A percentile compares a stretch with the other conserved stretches of the same genome.
phyloP scores from a whole-genome alignment of 2,113 vertebrate genomes.

The Dasyprocta punctata region DNA sequence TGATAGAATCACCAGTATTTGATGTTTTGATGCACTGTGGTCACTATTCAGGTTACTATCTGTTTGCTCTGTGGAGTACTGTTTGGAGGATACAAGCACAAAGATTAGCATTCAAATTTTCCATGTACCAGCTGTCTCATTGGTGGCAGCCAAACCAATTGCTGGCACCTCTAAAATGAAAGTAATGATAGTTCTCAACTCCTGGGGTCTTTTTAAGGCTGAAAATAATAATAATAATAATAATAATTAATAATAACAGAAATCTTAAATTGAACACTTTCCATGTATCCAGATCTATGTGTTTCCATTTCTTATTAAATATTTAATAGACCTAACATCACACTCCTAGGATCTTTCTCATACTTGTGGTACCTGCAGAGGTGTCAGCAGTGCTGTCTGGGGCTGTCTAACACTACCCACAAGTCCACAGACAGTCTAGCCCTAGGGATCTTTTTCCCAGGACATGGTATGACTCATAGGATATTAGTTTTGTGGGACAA shows the following conservation, averaged over 20 bases:
- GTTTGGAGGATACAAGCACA: background rate
- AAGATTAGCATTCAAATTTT: background rate
- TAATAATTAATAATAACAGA: background rate
- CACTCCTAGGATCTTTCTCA: background rate
- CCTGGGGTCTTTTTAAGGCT: background rate
- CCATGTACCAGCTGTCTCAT: background rate
- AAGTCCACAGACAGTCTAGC: background rate
- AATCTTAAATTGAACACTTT: background rate
- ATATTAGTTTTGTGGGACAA: background rate
- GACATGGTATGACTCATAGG: background rate
- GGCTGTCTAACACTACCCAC: background rate
- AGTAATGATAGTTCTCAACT: background rate
- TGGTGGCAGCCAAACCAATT: too few relatives aligned
- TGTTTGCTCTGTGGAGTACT: background rate
- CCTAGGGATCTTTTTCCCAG: background rate
- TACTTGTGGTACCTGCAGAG: background rate
- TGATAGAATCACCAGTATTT: background rate
- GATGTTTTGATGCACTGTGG: too few relatives aligned
- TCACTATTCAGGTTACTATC: background rate
- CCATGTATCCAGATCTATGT: background rate
- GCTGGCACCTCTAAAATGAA: background rate
- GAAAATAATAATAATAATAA: background rate
- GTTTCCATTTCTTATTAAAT: background rate
- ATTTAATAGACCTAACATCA: background rate
- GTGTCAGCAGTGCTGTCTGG: background rate